Percentiles rank a stretch among this genome's conserved stretches.
phyloP scores from a whole-genome alignment of 1,140 invertebrate species.

The Temnothorax curvispinosus region DNA sequence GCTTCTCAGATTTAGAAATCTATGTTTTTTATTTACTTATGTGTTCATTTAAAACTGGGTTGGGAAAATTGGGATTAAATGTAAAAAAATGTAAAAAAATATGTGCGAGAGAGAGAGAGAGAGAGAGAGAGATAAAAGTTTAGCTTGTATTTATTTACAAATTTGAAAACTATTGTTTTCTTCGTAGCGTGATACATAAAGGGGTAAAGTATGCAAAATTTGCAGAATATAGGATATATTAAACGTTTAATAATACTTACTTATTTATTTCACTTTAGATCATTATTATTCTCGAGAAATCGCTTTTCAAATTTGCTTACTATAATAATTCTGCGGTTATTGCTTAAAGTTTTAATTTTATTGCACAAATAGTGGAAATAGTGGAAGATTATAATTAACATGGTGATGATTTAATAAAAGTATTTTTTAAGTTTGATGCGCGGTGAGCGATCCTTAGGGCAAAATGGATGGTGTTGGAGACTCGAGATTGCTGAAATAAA shows the following conservation, averaged over 20 bases:
- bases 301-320: background rate
- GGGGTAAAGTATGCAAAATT: background rate
- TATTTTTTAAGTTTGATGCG: slow-evolving; percentile 51
- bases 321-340: background rate
- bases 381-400: background rate
- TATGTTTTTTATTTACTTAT: background rate
- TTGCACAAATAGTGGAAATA: background rate
- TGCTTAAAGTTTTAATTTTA: background rate
- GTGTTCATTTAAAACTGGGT: background rate
- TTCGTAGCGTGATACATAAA: background rate
- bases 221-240: background rate
- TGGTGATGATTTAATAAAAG: background rate
- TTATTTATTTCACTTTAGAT: background rate
- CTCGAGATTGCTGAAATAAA: slow-evolving; percentile 72
- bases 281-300: background rate
- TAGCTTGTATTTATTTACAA: slow-evolving; percentile 43
- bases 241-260: background rate
- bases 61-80: background rate
- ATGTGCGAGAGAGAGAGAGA: background rate
- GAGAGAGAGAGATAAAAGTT: background rate
- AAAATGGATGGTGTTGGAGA: slow-evolving; percentile 26
- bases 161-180: background rate
- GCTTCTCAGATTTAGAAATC: background rate
- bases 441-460: slow-evolving; percentile 8
- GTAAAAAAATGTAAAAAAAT: background rate